These are phyloP conservation scores for Heliocidaris erythrogramma DNA, from an alignment of 35 echinoderm and acorn worm genomes.

Conservation along the genomic window DNA sequence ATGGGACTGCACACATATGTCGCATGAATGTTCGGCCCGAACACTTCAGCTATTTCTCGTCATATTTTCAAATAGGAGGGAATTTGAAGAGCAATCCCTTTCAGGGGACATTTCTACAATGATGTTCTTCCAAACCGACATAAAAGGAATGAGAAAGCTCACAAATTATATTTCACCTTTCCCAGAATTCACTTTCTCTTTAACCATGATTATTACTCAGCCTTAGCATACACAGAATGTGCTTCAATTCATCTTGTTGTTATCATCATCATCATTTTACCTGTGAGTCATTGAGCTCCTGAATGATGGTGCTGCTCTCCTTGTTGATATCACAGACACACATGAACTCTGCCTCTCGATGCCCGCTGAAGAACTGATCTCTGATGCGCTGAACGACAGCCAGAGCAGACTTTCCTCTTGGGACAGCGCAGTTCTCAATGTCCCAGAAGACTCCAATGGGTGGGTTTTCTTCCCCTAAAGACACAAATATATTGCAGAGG, in stretches of 20 bases:
- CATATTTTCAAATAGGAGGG: too few relatives aligned
- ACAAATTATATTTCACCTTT: too few relatives aligned
- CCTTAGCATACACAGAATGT: too few relatives aligned
- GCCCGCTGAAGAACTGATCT: conserved; percentile 84
- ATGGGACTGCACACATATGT: too few relatives aligned
- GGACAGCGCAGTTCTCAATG: conserved; percentile 96
- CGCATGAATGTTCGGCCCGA: too few relatives aligned
- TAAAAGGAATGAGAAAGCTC: too few relatives aligned
- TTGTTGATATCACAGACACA: conserved; percentile 99
- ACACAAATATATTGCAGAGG: background rate
- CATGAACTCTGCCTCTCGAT: conserved; percentile 97
- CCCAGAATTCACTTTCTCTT: too few relatives aligned
- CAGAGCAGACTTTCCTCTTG: conserved; percentile 85
- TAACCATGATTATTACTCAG: too few relatives aligned
- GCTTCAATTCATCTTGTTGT: background rate
- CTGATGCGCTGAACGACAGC: conserved; percentile 81
- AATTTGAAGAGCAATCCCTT: too few relatives aligned
- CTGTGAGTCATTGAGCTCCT: conserved; percentile 97
- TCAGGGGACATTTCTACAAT: too few relatives aligned
- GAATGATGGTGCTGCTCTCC: conserved; percentile 73
- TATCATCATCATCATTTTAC: conserved; percentile 31
- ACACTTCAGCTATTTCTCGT: too few relatives aligned
- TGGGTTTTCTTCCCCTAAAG: conserved; percentile 35
- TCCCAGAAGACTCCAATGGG: conserved; percentile 99
- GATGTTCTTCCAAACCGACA: too few relatives aligned